Percentiles rank a stretch among this genome's conserved stretches.
Evolutionary conservation across 37 sponge, comb jelly and placozoan species (phyloP).

Genomic region (Cliona cf. orientalis): DNA sequence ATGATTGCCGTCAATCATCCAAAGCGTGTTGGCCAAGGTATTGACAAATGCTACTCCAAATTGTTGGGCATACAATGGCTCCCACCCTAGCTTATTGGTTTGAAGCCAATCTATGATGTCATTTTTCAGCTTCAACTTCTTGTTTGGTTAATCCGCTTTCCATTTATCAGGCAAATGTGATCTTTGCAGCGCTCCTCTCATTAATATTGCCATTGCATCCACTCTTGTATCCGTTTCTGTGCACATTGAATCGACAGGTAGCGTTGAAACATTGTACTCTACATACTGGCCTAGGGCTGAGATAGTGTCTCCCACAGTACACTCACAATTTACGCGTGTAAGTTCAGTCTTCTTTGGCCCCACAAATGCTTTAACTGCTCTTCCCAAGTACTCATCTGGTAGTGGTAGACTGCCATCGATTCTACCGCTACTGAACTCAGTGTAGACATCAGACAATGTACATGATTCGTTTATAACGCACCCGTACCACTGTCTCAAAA

Average conservation of each 20-base stretch:
- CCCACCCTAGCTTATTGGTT: slow-evolving; percentile 46
- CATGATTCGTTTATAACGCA: slow-evolving; percentile 29
- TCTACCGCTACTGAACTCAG: slow-evolving; percentile 29
- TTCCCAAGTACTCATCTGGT: slow-evolving; percentile 43
- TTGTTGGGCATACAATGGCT: slow-evolving; percentile 24
- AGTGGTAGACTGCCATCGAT: slow-evolving; percentile 45
- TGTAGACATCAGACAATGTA: slow-evolving; percentile 42
- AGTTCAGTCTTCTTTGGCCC: slow-evolving; percentile 32
- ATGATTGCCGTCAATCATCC: slow-evolving; percentile 62
- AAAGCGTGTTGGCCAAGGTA: slow-evolving; percentile 19
- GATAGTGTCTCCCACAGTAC: slow-evolving; percentile 28
- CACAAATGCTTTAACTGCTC: background rate
- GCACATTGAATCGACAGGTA: no score
- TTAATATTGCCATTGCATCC: slow-evolving; percentile 21
- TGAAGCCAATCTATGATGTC: slow-evolving; percentile 45
- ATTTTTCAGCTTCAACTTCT: slow-evolving; percentile 53
- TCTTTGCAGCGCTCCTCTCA: slow-evolving; percentile 17
- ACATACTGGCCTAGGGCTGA: slow-evolving; percentile 11
- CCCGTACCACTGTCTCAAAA: slow-evolving; percentile 52
- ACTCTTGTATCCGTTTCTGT: no score
- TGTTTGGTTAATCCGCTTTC: slow-evolving; percentile 37
- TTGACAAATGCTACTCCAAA: slow-evolving; percentile 46
- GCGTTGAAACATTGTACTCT: background rate
- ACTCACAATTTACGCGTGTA: slow-evolving; percentile 30
- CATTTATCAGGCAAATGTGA: slow-evolving; percentile 38